These are phyloP conservation scores for Drosophila melanosoma DNA, from an alignment of 2,888 invertebrate species.

Conservation along the genomic window DNA sequence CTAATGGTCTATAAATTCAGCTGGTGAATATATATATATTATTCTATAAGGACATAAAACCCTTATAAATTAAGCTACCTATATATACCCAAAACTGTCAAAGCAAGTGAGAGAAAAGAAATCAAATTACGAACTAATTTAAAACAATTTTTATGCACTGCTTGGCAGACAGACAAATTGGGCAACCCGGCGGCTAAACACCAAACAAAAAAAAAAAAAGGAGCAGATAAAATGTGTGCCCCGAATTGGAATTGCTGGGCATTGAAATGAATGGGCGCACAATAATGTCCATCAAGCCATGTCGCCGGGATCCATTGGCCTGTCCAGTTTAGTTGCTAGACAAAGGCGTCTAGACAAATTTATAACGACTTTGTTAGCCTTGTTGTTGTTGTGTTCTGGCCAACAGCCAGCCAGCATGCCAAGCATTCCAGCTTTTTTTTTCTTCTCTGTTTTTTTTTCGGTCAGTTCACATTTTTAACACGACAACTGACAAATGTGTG, in stretches of 20 bases:
- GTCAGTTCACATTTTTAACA: constrained; percentile 63
- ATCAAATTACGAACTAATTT: constrained; percentile 73
- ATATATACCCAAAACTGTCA: constrained; percentile 2
- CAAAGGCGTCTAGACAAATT: constrained; percentile 76
- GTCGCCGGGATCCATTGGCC: constrained; percentile 7
- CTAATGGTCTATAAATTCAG: constrained; percentile 24
- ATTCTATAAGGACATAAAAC: constrained; percentile 1
- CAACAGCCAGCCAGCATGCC: constrained; percentile 37
- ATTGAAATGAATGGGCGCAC: constrained; percentile 56
- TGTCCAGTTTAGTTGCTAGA: constrained; percentile 52
- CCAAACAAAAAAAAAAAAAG: background rate
- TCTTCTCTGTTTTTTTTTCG: constrained; percentile 24
- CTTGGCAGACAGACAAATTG: constrained; percentile 61
- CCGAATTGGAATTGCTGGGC: constrained; percentile 16
- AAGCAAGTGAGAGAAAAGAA: constrained; percentile 7
- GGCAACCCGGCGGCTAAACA: constrained; percentile 6
- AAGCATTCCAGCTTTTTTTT: constrained; percentile 38
- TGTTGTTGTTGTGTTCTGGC: constrained; percentile 31
- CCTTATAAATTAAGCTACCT: constrained; percentile 6
- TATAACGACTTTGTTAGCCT: constrained; percentile 64
- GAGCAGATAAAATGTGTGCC: background rate
- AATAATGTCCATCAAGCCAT: constrained; percentile 62
- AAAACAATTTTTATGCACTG: constrained; percentile 67
- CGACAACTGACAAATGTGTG: constrained; percentile 67
- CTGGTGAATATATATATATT: constrained; percentile 3